phyloP scores from a whole-genome alignment of 2,797 vertebrate species.

The Hydrophis major region DNA sequence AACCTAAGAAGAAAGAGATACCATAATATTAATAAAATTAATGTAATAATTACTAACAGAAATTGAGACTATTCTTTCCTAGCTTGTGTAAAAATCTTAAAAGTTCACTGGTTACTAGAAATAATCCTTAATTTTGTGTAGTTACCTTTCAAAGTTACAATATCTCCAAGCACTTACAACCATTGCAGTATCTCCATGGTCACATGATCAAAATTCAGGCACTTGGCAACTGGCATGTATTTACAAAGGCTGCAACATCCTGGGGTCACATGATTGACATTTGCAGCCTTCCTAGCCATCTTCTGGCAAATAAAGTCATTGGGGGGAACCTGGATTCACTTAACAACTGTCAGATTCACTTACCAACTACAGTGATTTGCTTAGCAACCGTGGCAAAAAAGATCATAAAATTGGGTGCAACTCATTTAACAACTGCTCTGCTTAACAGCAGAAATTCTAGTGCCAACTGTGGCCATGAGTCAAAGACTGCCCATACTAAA shows the following conservation, averaged over 20 bases:
- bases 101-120: background rate
- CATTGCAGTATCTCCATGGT: background rate
- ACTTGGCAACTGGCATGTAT: background rate
- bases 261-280: background rate
- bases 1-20: background rate
- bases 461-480: background rate
- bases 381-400: background rate
- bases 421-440: background rate
- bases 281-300: background rate
- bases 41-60: background rate
- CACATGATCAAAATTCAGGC: background rate
- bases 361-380: background rate
- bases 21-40: background rate
- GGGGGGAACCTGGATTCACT: background rate
- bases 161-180: background rate
- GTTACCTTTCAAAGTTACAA: background rate
- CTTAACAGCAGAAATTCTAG: background rate
- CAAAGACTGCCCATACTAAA: background rate
- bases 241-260: background rate
- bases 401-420: background rate
- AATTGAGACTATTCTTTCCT: background rate
- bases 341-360: background rate
- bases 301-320: background rate
- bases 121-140: background rate
- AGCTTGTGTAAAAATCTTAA: background rate